Conservation (phyloP, 2,113 vertebrate species). For the Neolamprologus cancellatus region DNA sequence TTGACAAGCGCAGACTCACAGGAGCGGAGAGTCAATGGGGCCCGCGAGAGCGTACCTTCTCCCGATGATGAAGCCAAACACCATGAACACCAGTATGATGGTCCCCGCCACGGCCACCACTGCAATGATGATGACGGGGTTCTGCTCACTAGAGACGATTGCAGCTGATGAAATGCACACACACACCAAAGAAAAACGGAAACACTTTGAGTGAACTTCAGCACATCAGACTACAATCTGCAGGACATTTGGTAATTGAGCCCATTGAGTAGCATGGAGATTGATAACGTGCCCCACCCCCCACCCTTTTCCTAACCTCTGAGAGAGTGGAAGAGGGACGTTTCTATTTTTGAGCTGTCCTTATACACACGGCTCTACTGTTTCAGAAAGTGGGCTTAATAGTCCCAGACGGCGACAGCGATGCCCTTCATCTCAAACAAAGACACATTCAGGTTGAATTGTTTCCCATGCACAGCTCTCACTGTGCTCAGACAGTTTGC, state of each 20-base stretch:
- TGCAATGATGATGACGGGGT: constrained; percentile 97
- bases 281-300: constrained; percentile 11
- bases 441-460: constrained; percentile 76
- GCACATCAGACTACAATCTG: constrained; percentile 16
- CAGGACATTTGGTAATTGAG: constrained; percentile 17
- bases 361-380: constrained; percentile 60
- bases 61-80: constrained; percentile 99
- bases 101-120: constrained; percentile 98
- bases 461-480: constrained; percentile 49
- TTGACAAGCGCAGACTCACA: constrained; percentile 76
- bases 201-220: background rate
- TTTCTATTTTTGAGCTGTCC: constrained; percentile 71
- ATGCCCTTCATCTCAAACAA: constrained; percentile 76
- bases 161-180: constrained; percentile 74
- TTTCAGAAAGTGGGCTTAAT: constrained; percentile 78
- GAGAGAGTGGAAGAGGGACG: background rate
- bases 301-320: background rate
- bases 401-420: constrained; percentile 65
- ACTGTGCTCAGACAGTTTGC: constrained; percentile 24
- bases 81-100: constrained; percentile 99
- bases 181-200: constrained; percentile 23
- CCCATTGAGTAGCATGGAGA: constrained; percentile 29
- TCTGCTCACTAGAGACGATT: constrained; percentile 94
- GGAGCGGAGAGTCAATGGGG: constrained; percentile 77
- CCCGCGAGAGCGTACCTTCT: constrained; percentile 88